phyloP scores from a whole-genome alignment of 2,113 vertebrate species.

The Smithornis capensis region DNA sequence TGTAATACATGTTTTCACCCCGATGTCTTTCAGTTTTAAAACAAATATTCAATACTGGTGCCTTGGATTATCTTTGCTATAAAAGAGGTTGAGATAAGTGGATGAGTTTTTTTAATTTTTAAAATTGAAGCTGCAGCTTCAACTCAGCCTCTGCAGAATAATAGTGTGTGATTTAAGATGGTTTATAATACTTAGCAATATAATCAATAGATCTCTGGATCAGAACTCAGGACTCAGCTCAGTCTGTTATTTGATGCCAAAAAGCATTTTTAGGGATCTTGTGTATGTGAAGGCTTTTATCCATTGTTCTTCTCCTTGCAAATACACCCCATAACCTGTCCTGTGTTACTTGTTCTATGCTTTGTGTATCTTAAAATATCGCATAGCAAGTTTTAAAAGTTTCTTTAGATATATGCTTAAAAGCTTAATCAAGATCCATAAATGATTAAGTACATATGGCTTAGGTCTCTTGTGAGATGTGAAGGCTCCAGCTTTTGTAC shows the following conservation, averaged over 20 bases:
- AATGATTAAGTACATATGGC: slow-evolving; percentile 6
- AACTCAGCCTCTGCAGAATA: background rate
- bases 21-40: background rate
- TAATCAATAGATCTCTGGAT: background rate
- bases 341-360: background rate
- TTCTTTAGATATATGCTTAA: background rate
- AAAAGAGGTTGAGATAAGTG: background rate
- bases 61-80: background rate
- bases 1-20: background rate
- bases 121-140: background rate
- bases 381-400: background rate
- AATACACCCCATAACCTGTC: background rate
- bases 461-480: slow-evolving; percentile 10
- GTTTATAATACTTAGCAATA: background rate
- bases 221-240: background rate
- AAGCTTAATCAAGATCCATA: slow-evolving; percentile 5
- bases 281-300: background rate
- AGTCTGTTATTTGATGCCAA: background rate
- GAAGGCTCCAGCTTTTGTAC: slow-evolving; percentile 19
- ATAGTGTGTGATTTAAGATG: background rate
- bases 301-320: background rate
- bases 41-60: background rate
- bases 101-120: background rate
- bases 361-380: background rate
- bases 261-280: background rate